Percentiles rank a stretch among this genome's conserved stretches.
phyloP scores from a whole-genome alignment of 2,888 invertebrate species.

The Dicyrtomina minuta region DNA sequence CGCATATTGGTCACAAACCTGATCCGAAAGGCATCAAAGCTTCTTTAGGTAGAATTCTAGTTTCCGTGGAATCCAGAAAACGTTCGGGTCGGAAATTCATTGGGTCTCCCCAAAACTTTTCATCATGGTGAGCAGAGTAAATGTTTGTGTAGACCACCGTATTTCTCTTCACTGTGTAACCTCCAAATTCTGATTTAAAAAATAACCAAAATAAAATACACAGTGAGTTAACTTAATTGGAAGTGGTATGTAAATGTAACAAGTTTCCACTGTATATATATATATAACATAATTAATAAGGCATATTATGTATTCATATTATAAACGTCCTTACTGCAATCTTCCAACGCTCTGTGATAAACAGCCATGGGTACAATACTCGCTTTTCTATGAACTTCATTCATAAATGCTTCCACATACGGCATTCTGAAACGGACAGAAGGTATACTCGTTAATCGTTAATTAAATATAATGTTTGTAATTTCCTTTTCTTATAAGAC shows the following conservation, averaged over 20 bases:
- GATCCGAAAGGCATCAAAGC: conserved; percentile 21
- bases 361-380: conserved; percentile 4
- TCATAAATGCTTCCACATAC: conserved; percentile 19
- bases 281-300: not conserved
- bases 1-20: not conserved
- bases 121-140: conserved; percentile 18
- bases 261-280: not conserved
- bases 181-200: conserved; percentile 6
- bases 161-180: conserved; percentile 1
- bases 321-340: conserved; percentile 4
- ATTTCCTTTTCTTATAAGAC: no score
- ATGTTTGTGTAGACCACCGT: conserved; percentile 1
- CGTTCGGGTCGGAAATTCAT: conserved; percentile 8
- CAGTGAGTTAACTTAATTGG: not conserved
- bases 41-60: conserved; percentile 1
- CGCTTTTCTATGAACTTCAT: conserved; percentile 18
- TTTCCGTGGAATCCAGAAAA: conserved; percentile 10
- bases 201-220: not conserved
- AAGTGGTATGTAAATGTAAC: no score
- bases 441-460: no score
- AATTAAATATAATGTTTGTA: no score
- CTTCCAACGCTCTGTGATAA: not conserved
- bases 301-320: not conserved
- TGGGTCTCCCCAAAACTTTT: not conserved
- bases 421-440: conserved; percentile 17